A percentile compares a stretch with the other conserved stretches of the same genome.
Evolutionary conservation across 1,140 invertebrate species (phyloP).

Genomic region (Drosophila bipectinata): DNA sequence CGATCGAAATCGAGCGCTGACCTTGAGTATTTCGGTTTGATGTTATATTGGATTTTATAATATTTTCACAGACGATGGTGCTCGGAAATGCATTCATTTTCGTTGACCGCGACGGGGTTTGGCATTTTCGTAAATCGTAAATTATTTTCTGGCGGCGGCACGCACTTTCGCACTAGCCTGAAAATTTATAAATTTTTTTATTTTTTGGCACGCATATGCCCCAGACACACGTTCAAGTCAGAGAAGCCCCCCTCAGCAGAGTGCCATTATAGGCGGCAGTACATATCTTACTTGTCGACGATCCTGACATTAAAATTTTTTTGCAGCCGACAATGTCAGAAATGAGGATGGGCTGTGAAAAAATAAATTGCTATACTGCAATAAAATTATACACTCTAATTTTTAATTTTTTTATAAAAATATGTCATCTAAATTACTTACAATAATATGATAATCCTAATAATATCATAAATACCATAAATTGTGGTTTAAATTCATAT

Average conservation of each 20-base stretch:
- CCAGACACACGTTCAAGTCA: conserved; percentile 9
- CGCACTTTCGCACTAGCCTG: conserved; percentile 52
- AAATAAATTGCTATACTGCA: neutral
- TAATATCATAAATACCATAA: too few species aligned
- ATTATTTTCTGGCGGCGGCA: conserved; percentile 17
- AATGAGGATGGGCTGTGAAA: conserved; percentile 13
- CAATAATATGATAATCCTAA: too few species aligned
- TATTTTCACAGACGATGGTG: conserved; percentile 17
- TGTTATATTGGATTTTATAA: conserved; percentile 5
- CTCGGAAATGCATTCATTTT: conserved; percentile 35
- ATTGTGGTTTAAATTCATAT: too few species aligned
- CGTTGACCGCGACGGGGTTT: conserved; percentile 25
- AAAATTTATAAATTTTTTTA: conserved; percentile 26
- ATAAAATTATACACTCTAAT: too few species aligned
- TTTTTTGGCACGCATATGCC: conserved; percentile 55
- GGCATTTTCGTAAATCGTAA: conserved; percentile 38
- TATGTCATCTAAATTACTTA: too few species aligned
- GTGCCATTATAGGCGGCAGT: conserved; percentile 18
- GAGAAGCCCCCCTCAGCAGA: conserved; percentile 8
- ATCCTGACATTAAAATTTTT: conserved; percentile 72
- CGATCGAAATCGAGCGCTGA: conserved; percentile 66
- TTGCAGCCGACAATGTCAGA: conserved; percentile 51
- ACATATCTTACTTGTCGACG: conserved; percentile 62
- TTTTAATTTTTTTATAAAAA: too few species aligned
- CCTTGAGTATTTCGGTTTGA: conserved; percentile 43